Base-by-base conservation (phyloP, 2,113 vertebrate genomes). In the Ailurus styani region DNA sequence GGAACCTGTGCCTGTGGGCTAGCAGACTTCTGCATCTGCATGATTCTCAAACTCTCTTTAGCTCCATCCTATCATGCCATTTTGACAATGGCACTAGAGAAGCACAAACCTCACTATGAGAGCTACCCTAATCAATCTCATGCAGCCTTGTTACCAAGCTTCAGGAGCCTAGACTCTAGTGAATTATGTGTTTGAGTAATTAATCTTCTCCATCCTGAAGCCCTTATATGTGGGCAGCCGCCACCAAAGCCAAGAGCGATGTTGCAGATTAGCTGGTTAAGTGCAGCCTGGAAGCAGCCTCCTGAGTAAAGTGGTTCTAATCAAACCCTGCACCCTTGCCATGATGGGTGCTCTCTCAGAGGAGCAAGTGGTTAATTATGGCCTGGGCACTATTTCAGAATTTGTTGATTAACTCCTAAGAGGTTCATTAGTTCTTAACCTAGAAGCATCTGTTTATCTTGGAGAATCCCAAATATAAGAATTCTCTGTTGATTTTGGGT, bases 261-360 rank as follows among this genome's bases (percentile, higher is more conserved):
- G 55, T 31, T 73, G 77, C 77, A 90, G 79, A 93, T 92, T 50
- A 93, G 78, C 78, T 91, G 93, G 93, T 93, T 95, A 94, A 96
- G 45, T 93, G 70, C 55, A 77, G 42, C 81, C 83, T 91, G 25
- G 86, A 96, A 96, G 86, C 84, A 85, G 66, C 52, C 70, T 95
- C 81, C 57, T 7, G 2, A 91, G 87, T n/a, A 25, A 81, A 95
- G n/a, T 29, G 10, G 18, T 13, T 15, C 73, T 96, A 40, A 91
- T 86, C 62, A 64, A 81, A 81, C 73, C 31, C 52, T 45, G 7
- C 12, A 37, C 40, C 31, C 78, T 11, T n/a, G n/a, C 88, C 31
- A 15, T 5, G 42, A 55, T 27, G 37, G 29, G 57, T 15, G 7
- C 45, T 93, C 13, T 60, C 45, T 95, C 40, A 52, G 45, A 37